Base-by-base conservation (phyloP, 2,888 invertebrate genomes). In the Cremastobaeus sp. region DNA sequence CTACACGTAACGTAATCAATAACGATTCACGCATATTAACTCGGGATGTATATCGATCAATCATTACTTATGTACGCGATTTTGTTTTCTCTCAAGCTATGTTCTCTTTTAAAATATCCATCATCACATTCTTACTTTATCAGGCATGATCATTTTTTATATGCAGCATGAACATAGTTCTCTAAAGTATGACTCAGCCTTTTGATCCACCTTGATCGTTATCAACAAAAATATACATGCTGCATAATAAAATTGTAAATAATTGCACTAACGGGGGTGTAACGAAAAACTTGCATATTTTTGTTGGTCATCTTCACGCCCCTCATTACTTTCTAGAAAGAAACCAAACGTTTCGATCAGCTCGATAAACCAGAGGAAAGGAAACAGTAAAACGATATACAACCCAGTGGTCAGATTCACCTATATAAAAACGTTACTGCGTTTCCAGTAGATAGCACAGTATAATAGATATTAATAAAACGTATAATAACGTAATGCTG, bases 21-120 rank as follows among this genome's bases (percentile, higher is more conserved):
- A 74, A 70, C 71, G 45, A 60, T 68, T 60, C 65, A 55, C 32
- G 70, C 77, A 73, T 76, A 65, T 74, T 82, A 77, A 82, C 79
- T 80, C 81, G 85, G 85, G 85, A 82, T 85, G 85, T 85, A 86
- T 84, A 85, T 85, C 85, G 85, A 81, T 79, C 78, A 81, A 79
- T 28, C 73, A 48, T 73, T 77, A 64, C 59, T 74, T 74, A 73
- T 73, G 76, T 66, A 66, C 54, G 65, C 60, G 45, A 17, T 5
- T 20, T 41, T 68, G 60, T 73, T 37, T 32, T 28, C 47, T 21
- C 35, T 28, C 43, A 12, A 30, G 37, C 30, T 60, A 57, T 35
- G 35, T 28, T 45, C 21, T 66, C 21, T 68, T 43, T 47, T 32
- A 37, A 55, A 41, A 39, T 17, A 39, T 12, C 14, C 48, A 28